Evolutionary conservation across 2,113 vertebrate genomes (phyloP).

Genomic region (Casuarius casuarius): DNA sequence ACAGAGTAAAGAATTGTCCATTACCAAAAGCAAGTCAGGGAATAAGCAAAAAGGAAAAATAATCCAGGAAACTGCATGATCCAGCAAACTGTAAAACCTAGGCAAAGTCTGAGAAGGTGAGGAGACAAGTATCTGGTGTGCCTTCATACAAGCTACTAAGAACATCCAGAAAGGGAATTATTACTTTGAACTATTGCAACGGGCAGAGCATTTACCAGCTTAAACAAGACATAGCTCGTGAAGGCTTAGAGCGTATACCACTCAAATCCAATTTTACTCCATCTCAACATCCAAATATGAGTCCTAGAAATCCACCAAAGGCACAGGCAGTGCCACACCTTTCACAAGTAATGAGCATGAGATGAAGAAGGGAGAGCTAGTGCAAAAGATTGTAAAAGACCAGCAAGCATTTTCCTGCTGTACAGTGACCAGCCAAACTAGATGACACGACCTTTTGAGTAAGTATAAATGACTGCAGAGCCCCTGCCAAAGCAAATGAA

Average conservation of each 20-base stretch:
- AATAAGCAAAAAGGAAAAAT: background rate
- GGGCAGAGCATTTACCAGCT: background rate
- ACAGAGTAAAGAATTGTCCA: background rate
- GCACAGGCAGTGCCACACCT: background rate
- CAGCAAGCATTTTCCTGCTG: background rate
- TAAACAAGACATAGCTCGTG: background rate
- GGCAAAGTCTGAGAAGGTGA: background rate
- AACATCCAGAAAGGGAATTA: background rate
- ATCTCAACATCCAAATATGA: background rate
- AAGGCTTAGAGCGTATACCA: background rate
- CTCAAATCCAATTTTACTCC: background rate
- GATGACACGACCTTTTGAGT: background rate
- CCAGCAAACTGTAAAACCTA: rapidly evolving
- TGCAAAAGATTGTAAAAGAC: background rate
- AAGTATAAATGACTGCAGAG: background rate
- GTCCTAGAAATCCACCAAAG: background rate
- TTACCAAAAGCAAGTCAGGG: background rate
- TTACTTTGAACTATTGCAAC: background rate
- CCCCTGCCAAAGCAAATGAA: background rate
- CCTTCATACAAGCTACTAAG: background rate
- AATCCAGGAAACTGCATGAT: background rate
- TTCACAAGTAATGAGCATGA: background rate
- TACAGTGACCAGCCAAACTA: background rate
- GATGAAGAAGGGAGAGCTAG: background rate
- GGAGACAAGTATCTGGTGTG: background rate